Evolutionary conservation across 2,797 vertebrate genomes (phyloP), one percentile per base, ranked within the genome.

Genomic region (Euthynnus affinis): DNA sequence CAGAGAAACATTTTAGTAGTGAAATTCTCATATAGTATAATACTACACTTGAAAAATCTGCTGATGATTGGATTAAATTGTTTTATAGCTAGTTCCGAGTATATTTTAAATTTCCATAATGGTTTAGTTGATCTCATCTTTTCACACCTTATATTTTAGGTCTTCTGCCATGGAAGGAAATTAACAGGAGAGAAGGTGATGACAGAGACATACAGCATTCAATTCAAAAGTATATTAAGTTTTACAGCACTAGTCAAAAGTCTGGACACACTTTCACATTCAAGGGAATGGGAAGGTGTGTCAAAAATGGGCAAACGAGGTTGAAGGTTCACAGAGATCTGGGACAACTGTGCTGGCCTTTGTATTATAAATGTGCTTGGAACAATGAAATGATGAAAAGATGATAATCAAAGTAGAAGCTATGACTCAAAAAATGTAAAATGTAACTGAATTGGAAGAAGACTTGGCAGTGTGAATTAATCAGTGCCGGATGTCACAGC

Each of bases 401-500:
- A 14, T 32, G 18, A 25, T 52, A 22, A 48, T 64, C 14, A 68
- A 42, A 27, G 37, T 48, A 1, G 10, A 34, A 58, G 40, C 29
- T 22, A 6, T 62, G 52, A 57, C 57, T 71, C 4, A n/a, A 59
- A 46, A n/a, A 59, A 46, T 14, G 22, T 17, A 14, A 53, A 68
- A 32, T 69, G 22, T 56, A 20, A 40, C 6, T 22, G 15, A 66
- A 25, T 0, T 71, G 34, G 17, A 63, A 22, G 14, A 25, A 9
- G 12, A 44, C 44, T 25, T 29, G 15, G 40, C 17, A 2, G 12
- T 32, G 40, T 27, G 53, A 69, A 53, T 49, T 42, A 23, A 68
- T 71, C 34, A 29, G 44, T 2, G 3, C 8, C 2, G 0, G 3
- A 48, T 29, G 49, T 60, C 40, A 61, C 58, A 37, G 53, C 49